phyloP scores from a whole-genome alignment of 2,797 vertebrate species.

The Bryconaethiops microstoma region DNA sequence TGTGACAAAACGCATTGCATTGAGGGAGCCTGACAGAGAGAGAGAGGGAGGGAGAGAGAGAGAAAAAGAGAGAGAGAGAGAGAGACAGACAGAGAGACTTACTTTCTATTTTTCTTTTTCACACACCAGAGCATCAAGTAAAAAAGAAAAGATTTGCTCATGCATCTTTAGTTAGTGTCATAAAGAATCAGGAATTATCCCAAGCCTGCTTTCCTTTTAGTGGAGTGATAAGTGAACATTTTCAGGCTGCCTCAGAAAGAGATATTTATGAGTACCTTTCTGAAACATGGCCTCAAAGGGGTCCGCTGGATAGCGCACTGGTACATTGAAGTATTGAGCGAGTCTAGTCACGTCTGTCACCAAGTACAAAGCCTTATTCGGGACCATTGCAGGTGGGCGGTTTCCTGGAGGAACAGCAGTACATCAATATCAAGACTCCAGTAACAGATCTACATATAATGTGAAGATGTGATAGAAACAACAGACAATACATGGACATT shows the following conservation, averaged over 20 bases:
- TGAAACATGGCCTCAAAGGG: constrained; percentile 70
- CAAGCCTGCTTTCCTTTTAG: neutral
- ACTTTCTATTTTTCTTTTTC: neutral
- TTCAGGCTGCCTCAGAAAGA: neutral
- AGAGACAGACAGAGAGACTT: neutral
- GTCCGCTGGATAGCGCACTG: constrained; percentile 71
- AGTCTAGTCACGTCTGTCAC: constrained; percentile 74
- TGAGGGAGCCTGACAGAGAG: constrained; percentile 74
- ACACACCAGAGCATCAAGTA: neutral
- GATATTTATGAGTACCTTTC: constrained; percentile 75
- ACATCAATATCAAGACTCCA: no score
- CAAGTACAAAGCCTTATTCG: constrained; percentile 83
- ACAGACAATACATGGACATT: no score
- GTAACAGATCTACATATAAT: no score
- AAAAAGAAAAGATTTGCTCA: neutral
- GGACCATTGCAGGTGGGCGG: constrained; percentile 81
- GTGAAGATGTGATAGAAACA: no score
- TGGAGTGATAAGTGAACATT: neutral
- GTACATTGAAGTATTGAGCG: constrained; percentile 77
- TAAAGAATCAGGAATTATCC: neutral
- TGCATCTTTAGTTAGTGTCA: no score
- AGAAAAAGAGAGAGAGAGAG: no score
- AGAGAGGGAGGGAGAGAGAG: neutral
- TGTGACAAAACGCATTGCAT: constrained; percentile 89
- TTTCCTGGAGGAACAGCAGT: constrained; percentile 78